Conservation (phyloP, 2,113 vertebrate genomes). For the Astatotilapia flaviijosephi region DNA sequence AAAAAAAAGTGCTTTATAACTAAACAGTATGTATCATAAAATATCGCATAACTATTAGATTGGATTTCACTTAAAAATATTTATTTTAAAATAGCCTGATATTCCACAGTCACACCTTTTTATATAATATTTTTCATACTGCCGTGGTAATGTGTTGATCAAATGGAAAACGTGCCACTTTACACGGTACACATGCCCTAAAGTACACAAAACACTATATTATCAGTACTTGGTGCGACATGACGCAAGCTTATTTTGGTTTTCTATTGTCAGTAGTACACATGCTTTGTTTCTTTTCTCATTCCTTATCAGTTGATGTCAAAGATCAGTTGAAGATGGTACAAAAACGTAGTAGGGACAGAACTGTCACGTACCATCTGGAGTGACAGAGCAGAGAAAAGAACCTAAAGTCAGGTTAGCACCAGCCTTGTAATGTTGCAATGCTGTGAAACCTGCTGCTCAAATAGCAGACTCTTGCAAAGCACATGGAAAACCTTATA, state of each 20-base stretch:
- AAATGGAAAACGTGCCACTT: background rate
- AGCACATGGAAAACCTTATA: background rate
- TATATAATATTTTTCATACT: background rate
- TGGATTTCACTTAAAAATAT: background rate
- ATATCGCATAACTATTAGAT: background rate
- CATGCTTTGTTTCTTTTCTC: background rate
- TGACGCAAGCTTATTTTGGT: background rate
- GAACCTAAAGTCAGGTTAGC: background rate
- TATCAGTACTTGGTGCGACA: background rate
- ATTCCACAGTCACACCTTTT: background rate
- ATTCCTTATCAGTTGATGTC: background rate
- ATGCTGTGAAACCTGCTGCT: conserved; percentile 2
- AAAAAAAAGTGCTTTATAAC: background rate
- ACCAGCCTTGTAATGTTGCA: background rate
- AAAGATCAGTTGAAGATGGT: background rate
- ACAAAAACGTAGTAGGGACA: background rate
- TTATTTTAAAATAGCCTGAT: background rate
- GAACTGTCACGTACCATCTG: background rate
- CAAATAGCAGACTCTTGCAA: background rate
- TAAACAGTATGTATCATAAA: background rate
- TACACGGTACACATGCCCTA: background rate
- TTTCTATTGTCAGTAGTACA: background rate
- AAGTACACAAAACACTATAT: background rate
- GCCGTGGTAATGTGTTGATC: background rate
- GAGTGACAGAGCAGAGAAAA: background rate